Conservation (phyloP, 1,140 invertebrate genomes). For the Ceratitis capitata region DNA sequence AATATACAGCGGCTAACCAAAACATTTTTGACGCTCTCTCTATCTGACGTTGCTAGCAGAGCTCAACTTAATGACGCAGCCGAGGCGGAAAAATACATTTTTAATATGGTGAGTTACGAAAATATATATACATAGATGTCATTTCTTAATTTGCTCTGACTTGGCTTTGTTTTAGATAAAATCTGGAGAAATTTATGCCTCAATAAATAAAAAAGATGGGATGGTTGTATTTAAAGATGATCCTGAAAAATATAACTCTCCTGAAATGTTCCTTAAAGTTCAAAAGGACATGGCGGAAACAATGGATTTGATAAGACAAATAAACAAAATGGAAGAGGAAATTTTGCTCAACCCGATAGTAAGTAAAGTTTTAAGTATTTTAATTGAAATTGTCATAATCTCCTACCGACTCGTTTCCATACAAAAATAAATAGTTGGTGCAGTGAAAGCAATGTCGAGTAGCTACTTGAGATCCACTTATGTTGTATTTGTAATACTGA, state of each 20-base stretch:
- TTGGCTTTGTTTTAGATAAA: conserved; percentile 78
- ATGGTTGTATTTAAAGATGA: conserved; percentile 98
- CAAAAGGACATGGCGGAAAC: conserved; percentile 90
- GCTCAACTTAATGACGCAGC: conserved; percentile 84
- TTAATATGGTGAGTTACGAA: conserved; percentile 83
- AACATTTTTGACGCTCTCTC: conserved; percentile 94
- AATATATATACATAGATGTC: not conserved
- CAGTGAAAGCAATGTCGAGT: no score
- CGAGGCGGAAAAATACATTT: conserved; percentile 93
- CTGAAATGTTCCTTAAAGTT: conserved; percentile 83
- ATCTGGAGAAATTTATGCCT: conserved; percentile 96
- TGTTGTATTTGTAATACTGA: no score
- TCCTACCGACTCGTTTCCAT: no score
- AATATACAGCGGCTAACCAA: conserved; percentile 97
- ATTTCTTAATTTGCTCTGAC: not conserved
- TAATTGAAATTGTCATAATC: not conserved
- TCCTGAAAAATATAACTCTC: conserved; percentile 93
- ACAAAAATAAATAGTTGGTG: no score
- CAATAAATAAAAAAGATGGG: conserved; percentile 97
- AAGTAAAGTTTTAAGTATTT: conserved; percentile 40
- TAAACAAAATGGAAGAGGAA: conserved; percentile 93
- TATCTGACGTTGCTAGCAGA: conserved; percentile 91
- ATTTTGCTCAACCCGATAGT: conserved; percentile 89
- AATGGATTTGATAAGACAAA: conserved; percentile 85
- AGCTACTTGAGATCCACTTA: no score